Evolutionary conservation across 2,888 invertebrate genomes (phyloP).

Genomic region (Hirtodrosophila histrioides): DNA sequence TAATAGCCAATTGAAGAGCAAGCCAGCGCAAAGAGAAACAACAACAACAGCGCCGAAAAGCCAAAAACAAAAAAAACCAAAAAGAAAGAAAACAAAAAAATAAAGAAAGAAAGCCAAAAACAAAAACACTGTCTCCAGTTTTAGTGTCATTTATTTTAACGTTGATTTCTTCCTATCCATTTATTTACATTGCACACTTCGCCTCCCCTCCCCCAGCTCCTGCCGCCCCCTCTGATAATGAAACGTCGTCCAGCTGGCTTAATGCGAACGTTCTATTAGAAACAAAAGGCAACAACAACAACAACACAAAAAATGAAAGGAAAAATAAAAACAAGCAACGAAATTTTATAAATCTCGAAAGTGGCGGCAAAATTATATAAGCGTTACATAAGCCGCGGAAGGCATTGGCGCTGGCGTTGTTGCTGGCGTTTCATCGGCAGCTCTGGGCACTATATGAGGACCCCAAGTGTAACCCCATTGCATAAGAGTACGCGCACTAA

Average conservation of each 20-base stretch:
- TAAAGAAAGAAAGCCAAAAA: slow-evolving; percentile 5
- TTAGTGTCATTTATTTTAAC: slow-evolving; percentile 82
- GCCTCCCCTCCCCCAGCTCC: neutral
- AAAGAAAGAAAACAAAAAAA: slow-evolving; percentile 21
- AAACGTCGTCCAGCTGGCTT: slow-evolving; percentile 75
- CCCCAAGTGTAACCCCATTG: slow-evolving; percentile 49
- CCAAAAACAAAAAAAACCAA: slow-evolving; percentile 14
- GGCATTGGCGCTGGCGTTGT: slow-evolving; percentile 32
- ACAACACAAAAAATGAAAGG: no score
- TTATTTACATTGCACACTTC: slow-evolving; percentile 80
- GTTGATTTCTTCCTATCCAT: slow-evolving; percentile 81
- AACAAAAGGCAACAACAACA: slow-evolving; percentile 2
- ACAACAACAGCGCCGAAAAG: slow-evolving; percentile 19
- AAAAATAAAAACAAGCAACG: slow-evolving; percentile 23
- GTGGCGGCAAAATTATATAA: slow-evolving; percentile 76
- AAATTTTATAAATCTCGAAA: slow-evolving; percentile 74
- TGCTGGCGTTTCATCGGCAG: slow-evolving; percentile 22
- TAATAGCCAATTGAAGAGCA: slow-evolving; percentile 83
- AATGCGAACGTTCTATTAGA: slow-evolving; percentile 61
- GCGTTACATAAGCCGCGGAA: slow-evolving; percentile 70
- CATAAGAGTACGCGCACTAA: slow-evolving; percentile 43
- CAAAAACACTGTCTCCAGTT: slow-evolving; percentile 74
- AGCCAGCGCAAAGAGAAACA: slow-evolving; percentile 60
- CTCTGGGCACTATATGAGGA: slow-evolving; percentile 22
- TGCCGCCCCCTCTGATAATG: slow-evolving; percentile 54